phyloP scores from a whole-genome alignment of 2,888 invertebrate genomes.

The Erebia palarica region DNA sequence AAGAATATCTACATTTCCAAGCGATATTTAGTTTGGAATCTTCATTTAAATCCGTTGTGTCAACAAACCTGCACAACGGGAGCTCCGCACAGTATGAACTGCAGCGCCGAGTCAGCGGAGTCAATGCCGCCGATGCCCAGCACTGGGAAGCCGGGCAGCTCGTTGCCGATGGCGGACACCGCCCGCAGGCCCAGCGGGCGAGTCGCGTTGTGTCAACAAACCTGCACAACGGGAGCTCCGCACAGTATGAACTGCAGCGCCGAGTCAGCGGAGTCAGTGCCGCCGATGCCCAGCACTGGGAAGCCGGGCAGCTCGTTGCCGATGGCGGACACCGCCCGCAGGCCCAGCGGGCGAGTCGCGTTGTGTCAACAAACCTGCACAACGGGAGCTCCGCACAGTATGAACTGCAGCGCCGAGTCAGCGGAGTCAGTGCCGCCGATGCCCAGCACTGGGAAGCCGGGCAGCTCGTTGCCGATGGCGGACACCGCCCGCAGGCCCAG shows the following conservation, averaged over 20 bases:
- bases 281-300: slow-evolving; percentile 97
- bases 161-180: no score
- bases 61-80: slow-evolving; percentile 83
- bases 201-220: slow-evolving; percentile 76
- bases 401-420: slow-evolving; percentile 96
- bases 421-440: slow-evolving; percentile 99
- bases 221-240: slow-evolving; percentile 96
- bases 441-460: slow-evolving; percentile 95
- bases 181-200: no score
- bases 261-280: slow-evolving; percentile 97
- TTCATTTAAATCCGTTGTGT: no score
- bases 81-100: no score
- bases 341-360: slow-evolving; percentile 96
- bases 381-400: slow-evolving; percentile 95
- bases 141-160: no score
- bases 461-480: slow-evolving; percentile 90
- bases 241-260: slow-evolving; percentile 97
- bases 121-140: no score
- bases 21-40: no score
- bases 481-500: slow-evolving; percentile 96
- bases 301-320: slow-evolving; percentile 92
- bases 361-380: slow-evolving; percentile 90
- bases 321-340: slow-evolving; percentile 95
- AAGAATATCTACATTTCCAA: no score
- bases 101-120: no score